phyloP scores from a whole-genome alignment of 2,113 vertebrate genomes.

The Silurus asotus region DNA sequence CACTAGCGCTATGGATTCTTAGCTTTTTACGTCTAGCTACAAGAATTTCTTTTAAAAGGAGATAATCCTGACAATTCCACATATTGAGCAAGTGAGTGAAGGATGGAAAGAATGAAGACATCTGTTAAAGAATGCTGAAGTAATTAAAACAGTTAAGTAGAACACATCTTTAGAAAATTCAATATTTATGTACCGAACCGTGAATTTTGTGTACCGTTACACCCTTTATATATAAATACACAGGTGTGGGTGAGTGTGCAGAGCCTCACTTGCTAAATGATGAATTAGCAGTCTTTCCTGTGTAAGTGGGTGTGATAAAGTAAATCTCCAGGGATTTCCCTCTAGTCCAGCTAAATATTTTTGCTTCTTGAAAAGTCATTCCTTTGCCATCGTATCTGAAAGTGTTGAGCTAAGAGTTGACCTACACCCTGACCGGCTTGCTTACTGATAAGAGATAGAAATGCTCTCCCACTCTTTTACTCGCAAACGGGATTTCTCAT shows the following conservation, averaged over 20 bases:
- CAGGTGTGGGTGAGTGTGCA: background rate
- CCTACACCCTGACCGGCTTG: conserved; percentile 29
- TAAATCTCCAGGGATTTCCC: conserved; percentile 11
- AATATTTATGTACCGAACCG: too few relatives aligned
- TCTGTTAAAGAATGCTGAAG: too few relatives aligned
- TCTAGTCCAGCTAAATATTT: conserved; percentile 22
- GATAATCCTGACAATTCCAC: too few relatives aligned
- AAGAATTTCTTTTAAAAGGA: too few relatives aligned
- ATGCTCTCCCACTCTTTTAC: conserved; percentile 12
- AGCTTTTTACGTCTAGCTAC: too few relatives aligned
- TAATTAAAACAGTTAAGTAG: too few relatives aligned
- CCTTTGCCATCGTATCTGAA: conserved; percentile 10
- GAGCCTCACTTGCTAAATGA: background rate
- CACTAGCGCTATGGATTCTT: too few relatives aligned
- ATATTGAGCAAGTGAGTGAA: too few relatives aligned
- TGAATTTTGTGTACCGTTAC: too few relatives aligned
- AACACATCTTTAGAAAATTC: too few relatives aligned
- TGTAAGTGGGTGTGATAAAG: conserved; percentile 12
- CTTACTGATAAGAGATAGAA: conserved; percentile 17
- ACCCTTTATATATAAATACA: background rate
- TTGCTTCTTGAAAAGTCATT: conserved; percentile 20
- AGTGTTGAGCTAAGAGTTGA: conserved; percentile 29
- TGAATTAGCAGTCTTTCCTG: background rate
- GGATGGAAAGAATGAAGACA: too few relatives aligned
- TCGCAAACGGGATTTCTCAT: background rate